Conservation (phyloP, 2,888 invertebrate species). For the Branchellion lobata region DNA sequence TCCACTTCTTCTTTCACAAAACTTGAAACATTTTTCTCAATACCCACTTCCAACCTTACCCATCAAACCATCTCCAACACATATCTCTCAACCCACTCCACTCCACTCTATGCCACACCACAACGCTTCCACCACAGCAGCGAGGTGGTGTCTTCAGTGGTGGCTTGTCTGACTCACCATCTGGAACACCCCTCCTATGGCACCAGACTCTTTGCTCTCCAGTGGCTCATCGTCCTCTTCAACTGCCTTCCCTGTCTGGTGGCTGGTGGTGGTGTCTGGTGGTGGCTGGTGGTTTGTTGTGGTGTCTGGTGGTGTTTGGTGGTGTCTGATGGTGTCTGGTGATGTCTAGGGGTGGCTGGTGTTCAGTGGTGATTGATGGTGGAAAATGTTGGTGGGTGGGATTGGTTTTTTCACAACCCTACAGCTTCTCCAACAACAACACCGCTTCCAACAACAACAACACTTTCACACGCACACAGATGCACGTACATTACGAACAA, state of each 20-base stretch:
- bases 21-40: too few species aligned
- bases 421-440: neutral
- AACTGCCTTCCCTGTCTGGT: conserved; percentile 76
- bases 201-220: conserved; percentile 88
- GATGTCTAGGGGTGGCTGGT: too few species aligned
- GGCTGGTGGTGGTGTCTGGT: neutral
- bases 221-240: conserved; percentile 92
- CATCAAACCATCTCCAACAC: too few species aligned
- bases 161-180: conserved; percentile 66
- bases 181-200: conserved; percentile 82
- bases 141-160: conserved; percentile 56
- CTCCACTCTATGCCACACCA: too few species aligned
- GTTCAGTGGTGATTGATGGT: too few species aligned
- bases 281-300: too few species aligned
- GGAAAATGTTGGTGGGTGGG: neutral
- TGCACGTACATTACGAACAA: conserved; percentile 66
- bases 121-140: neutral
- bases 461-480: conserved; percentile 57
- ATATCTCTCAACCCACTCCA: too few species aligned
- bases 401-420: neutral
- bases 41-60: too few species aligned
- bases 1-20: too few species aligned
- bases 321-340: too few species aligned
- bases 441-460: neutral
- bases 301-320: too few species aligned